Evolutionary conservation across 2,888 invertebrate species (phyloP).

Genomic region (Amphiduros pacificus): DNA sequence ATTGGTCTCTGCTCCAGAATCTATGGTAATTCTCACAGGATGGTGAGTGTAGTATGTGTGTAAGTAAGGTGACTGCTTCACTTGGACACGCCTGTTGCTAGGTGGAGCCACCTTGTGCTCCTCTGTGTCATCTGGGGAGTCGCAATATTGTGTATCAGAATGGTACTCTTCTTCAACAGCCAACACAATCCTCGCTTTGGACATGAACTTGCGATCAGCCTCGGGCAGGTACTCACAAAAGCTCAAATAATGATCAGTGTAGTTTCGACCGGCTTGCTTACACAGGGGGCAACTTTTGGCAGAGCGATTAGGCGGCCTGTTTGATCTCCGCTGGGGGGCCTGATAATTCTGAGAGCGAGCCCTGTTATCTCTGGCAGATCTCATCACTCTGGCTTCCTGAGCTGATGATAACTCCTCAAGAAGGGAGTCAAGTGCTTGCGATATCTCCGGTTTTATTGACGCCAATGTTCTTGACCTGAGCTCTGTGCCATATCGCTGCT

Average conservation of each 20-base stretch:
- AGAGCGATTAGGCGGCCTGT: too few relatives aligned
- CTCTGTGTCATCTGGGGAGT: too few relatives aligned
- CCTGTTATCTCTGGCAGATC: too few relatives aligned
- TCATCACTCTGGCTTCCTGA: too few relatives aligned
- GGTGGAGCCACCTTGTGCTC: too few relatives aligned
- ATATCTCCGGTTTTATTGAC: slow-evolving; percentile 33
- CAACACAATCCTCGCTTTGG: slow-evolving; percentile 14
- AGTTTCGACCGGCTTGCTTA: slow-evolving; percentile 22
- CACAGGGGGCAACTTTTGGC: slow-evolving; percentile 28
- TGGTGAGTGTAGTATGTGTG: slow-evolving; percentile 25
- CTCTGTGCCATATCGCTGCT: slow-evolving; percentile 33
- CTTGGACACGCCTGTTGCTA: too few relatives aligned
- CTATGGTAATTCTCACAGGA: slow-evolving; percentile 24
- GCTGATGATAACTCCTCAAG: slow-evolving; percentile 31
- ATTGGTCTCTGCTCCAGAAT: slow-evolving; percentile 26
- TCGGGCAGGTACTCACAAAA: slow-evolving; percentile 29
- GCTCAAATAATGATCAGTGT: slow-evolving; percentile 27
- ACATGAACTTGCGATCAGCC: slow-evolving; percentile 24
- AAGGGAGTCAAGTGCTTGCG: slow-evolving; percentile 29
- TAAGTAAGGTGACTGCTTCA: slow-evolving; percentile 23
- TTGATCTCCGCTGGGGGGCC: too few relatives aligned
- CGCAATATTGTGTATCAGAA: too few relatives aligned
- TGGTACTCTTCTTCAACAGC: too few relatives aligned
- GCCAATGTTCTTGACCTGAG: slow-evolving; percentile 29
- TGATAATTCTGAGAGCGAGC: too few relatives aligned